A percentile compares a stretch with the other conserved stretches of the same genome.
Conservation (phyloP, 2,888 invertebrate species). For the Eupithecia subumbrata region DNA sequence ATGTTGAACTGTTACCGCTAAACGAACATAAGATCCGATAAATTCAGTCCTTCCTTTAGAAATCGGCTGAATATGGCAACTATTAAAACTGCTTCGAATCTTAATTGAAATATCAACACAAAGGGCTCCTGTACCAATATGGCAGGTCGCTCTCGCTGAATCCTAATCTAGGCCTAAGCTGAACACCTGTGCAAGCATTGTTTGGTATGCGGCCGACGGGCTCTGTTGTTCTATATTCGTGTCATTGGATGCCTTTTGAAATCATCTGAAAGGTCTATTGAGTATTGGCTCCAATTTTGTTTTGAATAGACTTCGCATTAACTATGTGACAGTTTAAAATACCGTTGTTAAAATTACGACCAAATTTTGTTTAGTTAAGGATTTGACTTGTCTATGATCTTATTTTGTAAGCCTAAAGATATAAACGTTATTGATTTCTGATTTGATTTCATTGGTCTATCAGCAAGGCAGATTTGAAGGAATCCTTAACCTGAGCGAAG, state of each 20-base stretch:
- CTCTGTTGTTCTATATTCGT: conserved; percentile 47
- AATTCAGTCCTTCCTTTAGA: neutral
- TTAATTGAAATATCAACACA: conserved; percentile 31
- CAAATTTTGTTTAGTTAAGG: too few relatives aligned
- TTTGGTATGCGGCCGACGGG: conserved; percentile 41
- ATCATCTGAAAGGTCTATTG: conserved; percentile 43
- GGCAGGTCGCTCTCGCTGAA: conserved; percentile 47
- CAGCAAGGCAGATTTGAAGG: too few relatives aligned
- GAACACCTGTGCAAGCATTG: conserved; percentile 56
- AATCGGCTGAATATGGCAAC: neutral
- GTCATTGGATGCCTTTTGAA: conserved; percentile 44
- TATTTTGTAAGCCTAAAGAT: too few relatives aligned
- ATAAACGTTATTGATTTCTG: too few relatives aligned
- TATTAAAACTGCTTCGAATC: conserved; percentile 21
- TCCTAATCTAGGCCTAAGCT: conserved; percentile 52
- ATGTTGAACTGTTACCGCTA: neutral
- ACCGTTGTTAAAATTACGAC: neutral
- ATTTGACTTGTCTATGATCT: too few relatives aligned
- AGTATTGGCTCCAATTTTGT: conserved; percentile 24
- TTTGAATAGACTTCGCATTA: conserved; percentile 9
- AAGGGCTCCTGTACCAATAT: conserved; percentile 28
- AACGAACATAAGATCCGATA: neutral
- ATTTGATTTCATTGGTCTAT: too few relatives aligned
- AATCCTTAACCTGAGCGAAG: too few relatives aligned
- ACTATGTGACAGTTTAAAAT: neutral